phyloP scores from a whole-genome alignment of 2,888 invertebrate species.

The Odiellus spinosus region DNA sequence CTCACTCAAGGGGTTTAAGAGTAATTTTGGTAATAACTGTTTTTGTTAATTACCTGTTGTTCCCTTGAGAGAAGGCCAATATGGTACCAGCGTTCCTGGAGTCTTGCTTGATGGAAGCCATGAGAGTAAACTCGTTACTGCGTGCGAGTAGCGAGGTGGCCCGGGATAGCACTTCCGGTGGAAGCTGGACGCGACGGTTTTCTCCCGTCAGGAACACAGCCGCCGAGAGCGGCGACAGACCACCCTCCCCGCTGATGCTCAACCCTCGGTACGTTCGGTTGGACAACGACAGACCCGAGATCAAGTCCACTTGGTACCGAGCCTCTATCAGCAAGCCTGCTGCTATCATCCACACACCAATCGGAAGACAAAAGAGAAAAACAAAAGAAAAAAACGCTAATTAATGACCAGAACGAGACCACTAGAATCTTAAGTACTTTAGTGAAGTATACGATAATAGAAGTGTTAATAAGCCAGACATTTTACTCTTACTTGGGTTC shows the following conservation, averaged over 20 bases:
- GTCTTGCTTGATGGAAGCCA: conserved; percentile 59
- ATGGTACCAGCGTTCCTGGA: conserved; percentile 66
- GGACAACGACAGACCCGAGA: conserved; percentile 60
- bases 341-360: too few relatives aligned
- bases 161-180: conserved; percentile 37
- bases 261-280: conserved; percentile 46
- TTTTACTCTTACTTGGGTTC: too few relatives aligned
- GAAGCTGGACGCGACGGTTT: conserved; percentile 52
- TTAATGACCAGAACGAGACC: too few relatives aligned
- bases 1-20: too few relatives aligned
- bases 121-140: conserved; percentile 52
- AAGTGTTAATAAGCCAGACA: too few relatives aligned
- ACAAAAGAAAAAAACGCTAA: too few relatives aligned
- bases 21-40: too few relatives aligned
- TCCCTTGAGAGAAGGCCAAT: conserved; percentile 44
- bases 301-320: conserved; percentile 48
- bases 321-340: conserved; percentile 14
- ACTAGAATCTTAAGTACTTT: too few relatives aligned
- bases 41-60: conserved; percentile 23
- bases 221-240: conserved; percentile 18
- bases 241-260: conserved; percentile 11
- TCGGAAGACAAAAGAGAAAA: too few relatives aligned
- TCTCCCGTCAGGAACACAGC: conserved; percentile 21
- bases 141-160: conserved; percentile 18
- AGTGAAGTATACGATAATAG: too few relatives aligned